A percentile compares a stretch with the other conserved stretches of the same genome.
Evolutionary conservation across 2,888 invertebrate species (phyloP).

Genomic region (Cataglyphis albicans): DNA sequence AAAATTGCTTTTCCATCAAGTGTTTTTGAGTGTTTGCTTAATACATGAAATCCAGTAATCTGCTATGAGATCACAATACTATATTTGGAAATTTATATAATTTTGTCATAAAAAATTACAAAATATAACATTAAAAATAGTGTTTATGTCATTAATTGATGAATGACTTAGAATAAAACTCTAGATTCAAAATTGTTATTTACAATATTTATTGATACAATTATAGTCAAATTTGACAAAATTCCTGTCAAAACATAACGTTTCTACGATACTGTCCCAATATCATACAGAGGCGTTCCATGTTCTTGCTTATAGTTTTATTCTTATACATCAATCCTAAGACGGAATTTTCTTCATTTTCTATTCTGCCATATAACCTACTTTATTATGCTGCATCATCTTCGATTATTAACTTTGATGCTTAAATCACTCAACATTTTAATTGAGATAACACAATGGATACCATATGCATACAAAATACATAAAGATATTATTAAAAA

Average conservation of each 20-base stretch:
- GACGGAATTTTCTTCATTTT: constrained; percentile 73
- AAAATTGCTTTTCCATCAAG: constrained; percentile 49
- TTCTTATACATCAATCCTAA: constrained; percentile 72
- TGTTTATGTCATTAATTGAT: constrained; percentile 55
- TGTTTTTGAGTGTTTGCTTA: constrained; percentile 5
- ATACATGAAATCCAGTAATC: constrained; percentile 12
- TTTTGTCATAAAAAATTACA: constrained; percentile 12
- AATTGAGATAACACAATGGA: constrained; percentile 63
- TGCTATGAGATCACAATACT: not conserved
- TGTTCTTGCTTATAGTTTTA: constrained; percentile 67
- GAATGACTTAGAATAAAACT: constrained; percentile 71
- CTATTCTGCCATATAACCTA: constrained; percentile 74
- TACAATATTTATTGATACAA: constrained; percentile 74
- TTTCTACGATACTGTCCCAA: constrained; percentile 66
- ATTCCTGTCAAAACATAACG: constrained; percentile 67
- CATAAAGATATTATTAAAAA: constrained; percentile 58
- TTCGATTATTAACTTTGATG: constrained; percentile 63
- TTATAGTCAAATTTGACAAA: constrained; percentile 72
- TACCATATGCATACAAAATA: constrained; percentile 67
- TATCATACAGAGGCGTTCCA: constrained; percentile 60
- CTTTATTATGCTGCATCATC: constrained; percentile 73
- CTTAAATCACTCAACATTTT: constrained; percentile 59
- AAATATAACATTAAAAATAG: constrained; percentile 48
- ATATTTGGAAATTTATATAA: constrained; percentile 31
- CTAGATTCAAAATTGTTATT: constrained; percentile 72